These are phyloP conservation scores for Sphaerophoria taeniata DNA, from an alignment of 2,888 invertebrate genomes.

Conservation along the genomic window DNA sequence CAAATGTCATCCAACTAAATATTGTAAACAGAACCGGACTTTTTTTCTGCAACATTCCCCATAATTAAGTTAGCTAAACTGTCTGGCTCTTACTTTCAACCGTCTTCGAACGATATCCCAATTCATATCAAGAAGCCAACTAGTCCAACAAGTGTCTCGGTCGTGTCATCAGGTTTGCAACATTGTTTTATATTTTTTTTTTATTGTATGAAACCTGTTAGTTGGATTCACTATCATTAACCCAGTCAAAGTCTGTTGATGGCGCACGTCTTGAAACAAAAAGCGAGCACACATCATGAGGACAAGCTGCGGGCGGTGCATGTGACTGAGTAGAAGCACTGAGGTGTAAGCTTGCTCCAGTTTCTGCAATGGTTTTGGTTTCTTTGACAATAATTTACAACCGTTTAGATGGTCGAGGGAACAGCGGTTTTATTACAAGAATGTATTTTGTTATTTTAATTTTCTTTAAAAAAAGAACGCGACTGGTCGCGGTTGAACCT, in stretches of 20 bases:
- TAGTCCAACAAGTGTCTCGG: constrained; percentile 35
- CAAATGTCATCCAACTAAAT: constrained; percentile 21
- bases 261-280: constrained; percentile 20
- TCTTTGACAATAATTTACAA: constrained; percentile 33
- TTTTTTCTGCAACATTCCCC: constrained; percentile 29
- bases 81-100: constrained; percentile 62
- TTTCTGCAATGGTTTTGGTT: constrained; percentile 12
- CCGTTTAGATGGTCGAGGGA: constrained; percentile 4
- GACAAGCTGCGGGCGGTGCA: background rate
- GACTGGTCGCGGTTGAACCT: constrained; percentile 23
- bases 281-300: background rate
- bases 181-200: background rate
- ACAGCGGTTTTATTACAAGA: constrained; percentile 3
- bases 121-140: constrained; percentile 13
- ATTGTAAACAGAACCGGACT: constrained; percentile 3
- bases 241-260: background rate
- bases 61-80: too few relatives aligned
- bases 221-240: constrained; percentile 33
- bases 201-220: constrained; percentile 10
- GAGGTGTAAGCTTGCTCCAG: constrained; percentile 42
- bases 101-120: constrained; percentile 12
- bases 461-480: constrained; percentile 1
- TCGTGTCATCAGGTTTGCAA: constrained; percentile 15
- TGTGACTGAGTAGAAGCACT: background rate
- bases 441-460: constrained; percentile 19